Conservation (phyloP, 2,888 invertebrate genomes). For the Hydrotaea diabolus region DNA sequence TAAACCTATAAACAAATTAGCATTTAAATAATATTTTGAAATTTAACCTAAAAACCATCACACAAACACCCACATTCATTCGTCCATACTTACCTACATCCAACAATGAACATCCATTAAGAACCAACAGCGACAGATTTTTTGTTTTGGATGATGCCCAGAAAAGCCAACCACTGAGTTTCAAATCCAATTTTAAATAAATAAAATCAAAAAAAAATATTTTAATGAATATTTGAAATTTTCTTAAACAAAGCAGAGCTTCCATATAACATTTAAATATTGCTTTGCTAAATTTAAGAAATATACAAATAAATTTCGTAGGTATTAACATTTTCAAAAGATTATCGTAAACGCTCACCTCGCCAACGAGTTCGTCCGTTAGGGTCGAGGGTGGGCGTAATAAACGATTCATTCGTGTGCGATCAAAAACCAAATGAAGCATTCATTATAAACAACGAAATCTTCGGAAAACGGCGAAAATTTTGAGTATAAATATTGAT, state of each 20-base stretch:
- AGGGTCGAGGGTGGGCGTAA: slow-evolving; percentile 56
- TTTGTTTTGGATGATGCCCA: slow-evolving; percentile 43
- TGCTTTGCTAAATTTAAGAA: slow-evolving; percentile 50
- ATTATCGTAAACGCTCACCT: slow-evolving; percentile 1
- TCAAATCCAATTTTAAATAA: slow-evolving; percentile 71
- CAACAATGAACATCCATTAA: not conserved
- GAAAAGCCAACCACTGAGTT: slow-evolving; percentile 65
- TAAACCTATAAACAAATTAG: slow-evolving; percentile 65
- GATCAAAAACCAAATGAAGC: slow-evolving; percentile 47
- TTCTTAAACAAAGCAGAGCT: slow-evolving; percentile 37
- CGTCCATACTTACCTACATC: too few relatives aligned
- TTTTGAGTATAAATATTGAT: slow-evolving; percentile 13
- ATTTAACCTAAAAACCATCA: slow-evolving; percentile 20
- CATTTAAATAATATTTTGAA: slow-evolving; percentile 48
- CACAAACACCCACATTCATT: not conserved
- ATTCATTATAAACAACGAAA: slow-evolving; percentile 38
- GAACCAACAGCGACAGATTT: not conserved
- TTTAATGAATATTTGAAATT: slow-evolving; percentile 57
- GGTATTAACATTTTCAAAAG: slow-evolving; percentile 55
- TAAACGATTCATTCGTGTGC: slow-evolving; percentile 40
- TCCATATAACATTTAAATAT: slow-evolving; percentile 38
- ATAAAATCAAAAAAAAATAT: slow-evolving; percentile 67
- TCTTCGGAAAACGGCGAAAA: slow-evolving; percentile 13
- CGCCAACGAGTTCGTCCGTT: not conserved
- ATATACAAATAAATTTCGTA: slow-evolving; percentile 58